A percentile compares a stretch with the other conserved stretches of the same genome.
These are phyloP conservation scores for Amblyjoppa proteus DNA, from an alignment of 2,888 invertebrate species.

Conservation along the genomic window DNA sequence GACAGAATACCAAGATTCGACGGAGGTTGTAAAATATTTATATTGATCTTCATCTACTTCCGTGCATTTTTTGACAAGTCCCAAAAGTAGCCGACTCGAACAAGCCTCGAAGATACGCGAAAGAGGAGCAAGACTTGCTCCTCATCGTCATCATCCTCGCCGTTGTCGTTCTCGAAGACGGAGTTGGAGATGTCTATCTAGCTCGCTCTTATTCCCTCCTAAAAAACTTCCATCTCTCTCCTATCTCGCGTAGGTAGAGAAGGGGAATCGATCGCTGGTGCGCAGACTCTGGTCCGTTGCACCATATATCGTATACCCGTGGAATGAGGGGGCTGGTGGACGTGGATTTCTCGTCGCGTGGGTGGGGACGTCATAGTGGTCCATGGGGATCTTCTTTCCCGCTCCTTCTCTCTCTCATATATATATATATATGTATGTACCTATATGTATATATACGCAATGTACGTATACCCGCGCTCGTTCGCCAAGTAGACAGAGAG, in stretches of 20 bases:
- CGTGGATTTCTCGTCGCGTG: slow-evolving; percentile 55
- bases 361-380: slow-evolving; percentile 60
- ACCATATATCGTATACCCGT: slow-evolving; percentile 32
- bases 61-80: not conserved
- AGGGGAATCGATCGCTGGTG: slow-evolving; percentile 81
- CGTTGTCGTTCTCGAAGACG: slow-evolving; percentile 26
- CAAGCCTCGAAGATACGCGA: slow-evolving; percentile 29
- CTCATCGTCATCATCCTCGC: slow-evolving; percentile 42
- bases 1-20: not conserved
- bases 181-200: slow-evolving; percentile 2
- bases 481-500: slow-evolving; percentile 40
- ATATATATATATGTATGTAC: no score
- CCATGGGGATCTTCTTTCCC: slow-evolving; percentile 33
- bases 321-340: slow-evolving; percentile 52
- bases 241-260: slow-evolving; percentile 43
- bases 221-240: slow-evolving; percentile 20
- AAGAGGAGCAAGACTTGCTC: slow-evolving; percentile 1
- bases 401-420: slow-evolving; percentile 39
- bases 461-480: slow-evolving; percentile 25
- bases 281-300: slow-evolving; percentile 75
- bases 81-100: not conserved
- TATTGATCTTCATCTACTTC: not conserved
- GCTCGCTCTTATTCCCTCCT: slow-evolving; percentile 17
- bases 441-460: no score
- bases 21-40: not conserved